These are phyloP conservation scores for Aphrophora alni DNA, from an alignment of 2,888 invertebrate species.

Conservation along the genomic window DNA sequence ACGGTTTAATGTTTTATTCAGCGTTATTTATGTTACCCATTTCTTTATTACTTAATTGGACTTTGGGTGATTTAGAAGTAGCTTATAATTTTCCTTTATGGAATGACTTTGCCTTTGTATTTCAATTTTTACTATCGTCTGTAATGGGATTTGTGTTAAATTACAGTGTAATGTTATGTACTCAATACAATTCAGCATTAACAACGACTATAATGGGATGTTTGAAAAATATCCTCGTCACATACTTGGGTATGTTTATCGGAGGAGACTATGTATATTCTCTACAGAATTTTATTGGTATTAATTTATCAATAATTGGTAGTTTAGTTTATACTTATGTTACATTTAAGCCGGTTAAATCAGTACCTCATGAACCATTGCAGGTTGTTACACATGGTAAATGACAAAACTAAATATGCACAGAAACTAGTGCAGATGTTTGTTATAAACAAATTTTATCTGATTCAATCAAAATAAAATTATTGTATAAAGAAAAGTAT, in stretches of 20 bases:
- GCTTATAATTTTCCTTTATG: constrained; percentile 69
- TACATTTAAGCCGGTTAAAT: constrained; percentile 67
- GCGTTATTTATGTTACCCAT: constrained; percentile 88
- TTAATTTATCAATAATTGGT: constrained; percentile 91
- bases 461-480: neutral
- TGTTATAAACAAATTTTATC: neutral
- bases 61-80: constrained; percentile 75
- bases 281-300: constrained; percentile 91
- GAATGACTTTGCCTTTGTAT: constrained; percentile 75
- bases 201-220: constrained; percentile 99
- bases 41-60: constrained; percentile 72
- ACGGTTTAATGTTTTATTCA: constrained; percentile 92
- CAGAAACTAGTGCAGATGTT: neutral
- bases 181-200: constrained; percentile 95
- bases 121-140: constrained; percentile 88
- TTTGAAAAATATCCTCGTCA: constrained; percentile 96
- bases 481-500: too few species aligned
- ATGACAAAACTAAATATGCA: constrained; percentile 30
- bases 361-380: constrained; percentile 24
- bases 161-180: constrained; percentile 95
- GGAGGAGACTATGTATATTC: constrained; percentile 98
- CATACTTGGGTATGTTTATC: constrained; percentile 97
- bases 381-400: constrained; percentile 36
- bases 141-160: constrained; percentile 96
- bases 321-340: constrained; percentile 88